Evolutionary conservation across 2,888 invertebrate genomes (phyloP), one percentile per base, ranked within the genome.

Genomic region (Cephus pygmeus): DNA sequence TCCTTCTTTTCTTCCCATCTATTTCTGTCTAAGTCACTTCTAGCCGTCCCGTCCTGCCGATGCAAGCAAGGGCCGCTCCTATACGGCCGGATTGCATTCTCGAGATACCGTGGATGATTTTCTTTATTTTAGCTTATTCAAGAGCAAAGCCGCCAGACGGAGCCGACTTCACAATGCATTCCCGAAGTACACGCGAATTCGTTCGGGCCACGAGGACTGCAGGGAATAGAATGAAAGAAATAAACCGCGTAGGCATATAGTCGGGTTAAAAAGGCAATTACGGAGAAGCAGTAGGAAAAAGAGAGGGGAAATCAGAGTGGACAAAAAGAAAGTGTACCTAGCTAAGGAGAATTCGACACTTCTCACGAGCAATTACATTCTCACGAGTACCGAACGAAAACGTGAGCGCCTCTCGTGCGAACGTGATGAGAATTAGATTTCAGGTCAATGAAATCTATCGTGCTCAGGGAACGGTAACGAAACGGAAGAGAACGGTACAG

Each of bases 21-120:
- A 56, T 56, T 56, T 56, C 56, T 56, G 23, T 56, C 56, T 23
- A 56, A 56, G 23, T 56, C 56, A 9, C 23, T 56, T 56, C 56
- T 56, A 56, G 56, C 56, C 56, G 56, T 56, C 56, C 9, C 56
- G 23, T 56, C 56, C 56, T 56, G 23, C 23, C 56, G 23, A 56
- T 56, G 56, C 56, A 23, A 40, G 31, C 56, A 75, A 78, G 71
- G 30, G 87, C 88, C 87, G 88, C 88, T 88, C 87, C 87, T 88
- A 86, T 81, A 82, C 80, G 84, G 76, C 86, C 80, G 56, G 56
- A 56, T 56, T 56, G 82, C 87, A 87, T 88, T 88, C 87, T 80
- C 81, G 78, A 82, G 85, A 88, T 88, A 83, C 88, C 88, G 6
- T 56, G 9, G 56, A 56, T 23, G 56, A 56, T 56, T 56, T 56